Conservation (phyloP, 2,797 vertebrate species). For the Bovichtus diacanthus region DNA sequence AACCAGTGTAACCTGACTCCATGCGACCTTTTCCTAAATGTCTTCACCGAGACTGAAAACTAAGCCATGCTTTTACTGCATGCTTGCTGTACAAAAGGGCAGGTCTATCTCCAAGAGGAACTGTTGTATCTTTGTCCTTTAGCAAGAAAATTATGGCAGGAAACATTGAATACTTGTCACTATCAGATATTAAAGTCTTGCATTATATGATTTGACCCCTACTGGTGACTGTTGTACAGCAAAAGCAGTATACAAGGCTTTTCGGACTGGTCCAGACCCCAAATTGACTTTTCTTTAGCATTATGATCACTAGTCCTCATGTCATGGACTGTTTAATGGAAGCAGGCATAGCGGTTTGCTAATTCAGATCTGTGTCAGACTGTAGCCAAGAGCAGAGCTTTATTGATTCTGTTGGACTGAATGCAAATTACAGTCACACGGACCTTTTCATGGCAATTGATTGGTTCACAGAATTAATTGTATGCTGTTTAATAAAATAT, state of each 20-base stretch:
- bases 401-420: conserved; percentile 60
- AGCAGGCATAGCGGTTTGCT: conserved; percentile 30
- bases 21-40: conserved; percentile 32
- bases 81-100: background rate
- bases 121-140: background rate
- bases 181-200: background rate
- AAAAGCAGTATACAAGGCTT: background rate
- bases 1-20: conserved; percentile 14
- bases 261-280: background rate
- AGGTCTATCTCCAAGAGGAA: background rate
- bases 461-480: conserved; percentile 41
- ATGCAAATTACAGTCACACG: conserved; percentile 56
- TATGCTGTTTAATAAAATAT: conserved; percentile 8
- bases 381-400: conserved; percentile 52
- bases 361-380: conserved; percentile 64
- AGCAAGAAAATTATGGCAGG: background rate
- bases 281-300: background rate
- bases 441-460: conserved; percentile 67
- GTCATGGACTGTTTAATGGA: conserved; percentile 31
- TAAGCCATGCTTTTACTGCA: background rate
- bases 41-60: conserved; percentile 22
- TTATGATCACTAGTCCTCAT: background rate
- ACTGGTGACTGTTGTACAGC: background rate
- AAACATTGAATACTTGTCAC: background rate
- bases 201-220: background rate